Conservation (phyloP, 2,797 vertebrate genomes). For the Peromyscus eremicus region DNA sequence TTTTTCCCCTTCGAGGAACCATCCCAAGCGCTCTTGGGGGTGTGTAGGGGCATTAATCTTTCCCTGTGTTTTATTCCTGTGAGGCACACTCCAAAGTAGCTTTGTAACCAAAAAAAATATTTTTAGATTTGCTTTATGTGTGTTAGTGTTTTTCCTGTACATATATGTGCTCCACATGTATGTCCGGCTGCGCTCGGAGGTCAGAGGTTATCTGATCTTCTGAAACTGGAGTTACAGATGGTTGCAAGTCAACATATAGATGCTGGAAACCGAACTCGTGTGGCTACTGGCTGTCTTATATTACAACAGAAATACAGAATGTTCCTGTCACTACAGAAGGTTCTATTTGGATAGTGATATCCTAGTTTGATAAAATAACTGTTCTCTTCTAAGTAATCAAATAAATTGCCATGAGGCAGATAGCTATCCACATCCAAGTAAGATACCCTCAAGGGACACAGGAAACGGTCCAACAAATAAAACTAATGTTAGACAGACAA, state of each 20-base stretch:
- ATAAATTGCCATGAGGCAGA: neutral
- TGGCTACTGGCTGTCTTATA: neutral
- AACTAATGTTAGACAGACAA: neutral
- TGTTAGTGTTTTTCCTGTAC: neutral
- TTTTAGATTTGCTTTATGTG: neutral
- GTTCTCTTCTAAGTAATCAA: neutral
- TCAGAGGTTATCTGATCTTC: neutral
- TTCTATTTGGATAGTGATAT: neutral
- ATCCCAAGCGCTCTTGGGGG: neutral
- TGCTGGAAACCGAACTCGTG: neutral
- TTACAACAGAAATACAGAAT: neutral
- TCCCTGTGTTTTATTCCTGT: neutral
- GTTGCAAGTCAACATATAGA: neutral
- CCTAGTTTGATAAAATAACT: constrained; percentile 9
- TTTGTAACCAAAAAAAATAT: neutral
- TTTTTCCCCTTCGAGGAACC: neutral
- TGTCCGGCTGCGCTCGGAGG: accelerated
- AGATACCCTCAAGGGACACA: neutral
- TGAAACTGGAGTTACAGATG: neutral
- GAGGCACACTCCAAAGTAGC: neutral
- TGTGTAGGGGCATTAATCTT: neutral
- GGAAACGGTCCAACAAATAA: constrained; percentile 7
- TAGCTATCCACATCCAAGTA: neutral
- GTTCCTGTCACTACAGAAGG: neutral
- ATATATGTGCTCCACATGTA: neutral